Percentiles rank a stretch among this genome's conserved stretches.
Evolutionary conservation across 2,797 vertebrate genomes (phyloP).

Genomic region (Triplophysa yarkandensis): DNA sequence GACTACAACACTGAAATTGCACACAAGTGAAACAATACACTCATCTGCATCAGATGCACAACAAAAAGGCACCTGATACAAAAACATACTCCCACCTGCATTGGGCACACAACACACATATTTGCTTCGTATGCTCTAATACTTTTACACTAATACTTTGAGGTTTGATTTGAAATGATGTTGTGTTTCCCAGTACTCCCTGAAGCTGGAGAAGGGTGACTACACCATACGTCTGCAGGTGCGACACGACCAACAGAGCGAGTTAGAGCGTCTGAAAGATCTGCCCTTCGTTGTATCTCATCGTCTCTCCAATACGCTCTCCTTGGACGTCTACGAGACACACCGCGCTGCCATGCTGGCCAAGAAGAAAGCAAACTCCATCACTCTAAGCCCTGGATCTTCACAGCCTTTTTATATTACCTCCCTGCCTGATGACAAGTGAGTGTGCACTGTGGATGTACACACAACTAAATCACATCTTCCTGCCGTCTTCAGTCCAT

Average conservation of each 20-base stretch:
- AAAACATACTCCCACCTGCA: no score
- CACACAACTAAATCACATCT: no score
- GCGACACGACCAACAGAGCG: slow-evolving; percentile 92
- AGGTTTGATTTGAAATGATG: not conserved
- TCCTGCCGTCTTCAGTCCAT: not conserved
- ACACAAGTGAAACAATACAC: no score
- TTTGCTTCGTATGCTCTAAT: no score
- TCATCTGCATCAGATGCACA: no score
- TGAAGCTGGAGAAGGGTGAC: slow-evolving; percentile 98
- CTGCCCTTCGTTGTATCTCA: slow-evolving; percentile 94
- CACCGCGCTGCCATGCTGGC: slow-evolving; percentile 91
- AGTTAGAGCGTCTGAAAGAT: slow-evolving; percentile 96
- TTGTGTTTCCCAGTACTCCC: slow-evolving; percentile 81
- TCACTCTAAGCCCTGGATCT: slow-evolving; percentile 86
- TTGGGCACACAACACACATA: no score
- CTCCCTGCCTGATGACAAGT: slow-evolving; percentile 95
- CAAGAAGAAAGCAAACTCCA: slow-evolving; percentile 93
- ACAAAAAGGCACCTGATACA: no score
- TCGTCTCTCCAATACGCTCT: slow-evolving; percentile 90
- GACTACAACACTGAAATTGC: no score
- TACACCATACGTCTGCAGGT: slow-evolving; percentile 95
- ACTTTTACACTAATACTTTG: no score
- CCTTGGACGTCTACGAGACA: slow-evolving; percentile 91
- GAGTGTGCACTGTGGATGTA: slow-evolving; percentile 67
- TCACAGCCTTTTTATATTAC: slow-evolving; percentile 92